Evolutionary conservation across 2,113 vertebrate species (phyloP).

Genomic region (Hippocampus abdominalis): DNA sequence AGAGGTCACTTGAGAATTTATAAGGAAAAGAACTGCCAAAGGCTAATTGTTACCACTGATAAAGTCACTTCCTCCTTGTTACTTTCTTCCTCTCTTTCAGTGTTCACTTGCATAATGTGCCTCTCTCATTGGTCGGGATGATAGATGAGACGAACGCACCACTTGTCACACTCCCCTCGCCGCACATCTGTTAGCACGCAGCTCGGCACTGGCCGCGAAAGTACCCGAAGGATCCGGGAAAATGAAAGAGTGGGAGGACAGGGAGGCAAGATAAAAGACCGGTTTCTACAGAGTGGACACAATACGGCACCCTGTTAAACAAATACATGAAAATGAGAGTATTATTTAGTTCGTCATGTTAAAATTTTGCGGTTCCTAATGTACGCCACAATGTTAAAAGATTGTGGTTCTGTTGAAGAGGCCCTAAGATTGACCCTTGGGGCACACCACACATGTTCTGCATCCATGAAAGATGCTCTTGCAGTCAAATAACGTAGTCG

Average conservation of each 20-base stretch:
- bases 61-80: background rate
- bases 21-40: constrained; percentile 19
- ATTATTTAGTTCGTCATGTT: too few relatives aligned
- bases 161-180: constrained; percentile 55
- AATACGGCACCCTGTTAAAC: background rate
- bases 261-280: background rate
- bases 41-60: constrained; percentile 28
- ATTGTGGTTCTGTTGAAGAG: background rate
- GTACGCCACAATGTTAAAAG: too few relatives aligned
- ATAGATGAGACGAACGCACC: constrained; percentile 46
- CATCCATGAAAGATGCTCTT: background rate
- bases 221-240: constrained; percentile 10
- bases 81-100: background rate
- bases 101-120: background rate
- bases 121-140: constrained; percentile 28
- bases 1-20: constrained; percentile 13
- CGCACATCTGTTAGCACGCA: constrained; percentile 55
- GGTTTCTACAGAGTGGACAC: background rate
- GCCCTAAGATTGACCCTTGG: background rate
- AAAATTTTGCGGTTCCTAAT: too few relatives aligned
- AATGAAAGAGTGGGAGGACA: constrained; percentile 9
- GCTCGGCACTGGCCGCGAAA: constrained; percentile 38
- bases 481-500: background rate
- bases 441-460: background rate
- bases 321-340: background rate